Conservation (phyloP, 2,888 invertebrate species). For the Ophion ellenae region DNA sequence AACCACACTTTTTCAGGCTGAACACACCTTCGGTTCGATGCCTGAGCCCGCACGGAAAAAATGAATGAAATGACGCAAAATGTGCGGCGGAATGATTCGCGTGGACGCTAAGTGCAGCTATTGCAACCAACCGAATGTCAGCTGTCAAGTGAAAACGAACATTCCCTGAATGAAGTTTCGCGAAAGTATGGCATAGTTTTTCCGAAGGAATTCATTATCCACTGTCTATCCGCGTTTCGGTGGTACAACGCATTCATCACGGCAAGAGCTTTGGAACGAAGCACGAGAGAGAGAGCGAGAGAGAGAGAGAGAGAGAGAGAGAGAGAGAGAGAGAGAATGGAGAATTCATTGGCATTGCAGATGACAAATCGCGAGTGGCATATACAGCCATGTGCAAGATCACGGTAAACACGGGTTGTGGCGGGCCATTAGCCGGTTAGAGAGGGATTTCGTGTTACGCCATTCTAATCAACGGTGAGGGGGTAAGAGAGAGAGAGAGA, state of each 20-base stretch:
- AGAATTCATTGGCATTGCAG: conserved; percentile 82
- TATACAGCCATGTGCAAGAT: conserved; percentile 79
- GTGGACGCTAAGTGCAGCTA: too few relatives aligned
- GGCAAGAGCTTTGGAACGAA: background rate
- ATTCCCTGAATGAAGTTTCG: background rate
- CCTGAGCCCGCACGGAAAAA: too few relatives aligned
- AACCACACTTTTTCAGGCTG: too few relatives aligned
- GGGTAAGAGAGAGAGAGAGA: conserved; percentile 11
- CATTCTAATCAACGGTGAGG: conserved; percentile 81
- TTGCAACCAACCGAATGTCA: background rate
- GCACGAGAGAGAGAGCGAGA: background rate
- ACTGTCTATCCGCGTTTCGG: background rate
- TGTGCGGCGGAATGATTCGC: too few relatives aligned
- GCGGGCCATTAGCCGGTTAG: conserved; percentile 82
- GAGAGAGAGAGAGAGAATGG: conserved; percentile 59
- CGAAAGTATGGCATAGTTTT: background rate
- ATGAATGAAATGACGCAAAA: too few relatives aligned
- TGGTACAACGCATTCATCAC: background rate
- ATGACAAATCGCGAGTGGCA: conserved; percentile 78
- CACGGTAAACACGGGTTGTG: conserved; percentile 83
- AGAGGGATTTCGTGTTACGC: conserved; percentile 83
- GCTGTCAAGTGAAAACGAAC: background rate
- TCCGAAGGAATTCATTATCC: background rate
- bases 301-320: conserved; percentile 34
- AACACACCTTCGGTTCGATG: too few relatives aligned